Conservation (phyloP, 2,888 invertebrate species). For the Podabrus alpinus region DNA sequence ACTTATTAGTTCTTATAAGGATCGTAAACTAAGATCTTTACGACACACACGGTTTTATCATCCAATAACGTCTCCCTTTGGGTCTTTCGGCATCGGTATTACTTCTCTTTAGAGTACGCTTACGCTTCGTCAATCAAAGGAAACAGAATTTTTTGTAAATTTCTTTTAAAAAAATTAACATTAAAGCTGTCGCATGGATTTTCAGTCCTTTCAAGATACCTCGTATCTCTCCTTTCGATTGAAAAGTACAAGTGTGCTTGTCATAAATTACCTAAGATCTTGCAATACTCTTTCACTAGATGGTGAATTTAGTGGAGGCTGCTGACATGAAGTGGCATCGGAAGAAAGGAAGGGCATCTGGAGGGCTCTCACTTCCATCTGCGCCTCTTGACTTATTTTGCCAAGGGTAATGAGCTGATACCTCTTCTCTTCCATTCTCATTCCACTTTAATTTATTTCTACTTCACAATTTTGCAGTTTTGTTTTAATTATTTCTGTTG, state of each 20-base stretch:
- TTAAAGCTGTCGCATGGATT: background rate
- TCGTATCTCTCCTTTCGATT: background rate
- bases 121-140: conserved; percentile 21
- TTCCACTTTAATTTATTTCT: conserved; percentile 4
- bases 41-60: conserved; percentile 32
- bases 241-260: background rate
- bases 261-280: background rate
- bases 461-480: background rate
- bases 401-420: conserved; percentile 22
- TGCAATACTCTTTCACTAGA: background rate
- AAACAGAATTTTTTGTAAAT: background rate
- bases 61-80: conserved; percentile 29
- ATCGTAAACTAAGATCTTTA: conserved; percentile 35
- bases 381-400: conserved; percentile 33
- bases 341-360: conserved; percentile 36
- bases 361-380: conserved; percentile 36
- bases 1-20: conserved; percentile 37
- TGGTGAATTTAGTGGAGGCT: conserved; percentile 17
- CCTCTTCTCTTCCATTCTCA: conserved; percentile 13
- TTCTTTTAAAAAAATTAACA: background rate
- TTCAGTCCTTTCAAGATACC: background rate
- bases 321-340: conserved; percentile 35
- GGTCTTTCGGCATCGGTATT: conserved; percentile 21
- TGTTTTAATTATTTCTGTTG: background rate
- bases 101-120: background rate